phyloP scores from a whole-genome alignment of 2,797 vertebrate species.

The Muscicapa comitata region DNA sequence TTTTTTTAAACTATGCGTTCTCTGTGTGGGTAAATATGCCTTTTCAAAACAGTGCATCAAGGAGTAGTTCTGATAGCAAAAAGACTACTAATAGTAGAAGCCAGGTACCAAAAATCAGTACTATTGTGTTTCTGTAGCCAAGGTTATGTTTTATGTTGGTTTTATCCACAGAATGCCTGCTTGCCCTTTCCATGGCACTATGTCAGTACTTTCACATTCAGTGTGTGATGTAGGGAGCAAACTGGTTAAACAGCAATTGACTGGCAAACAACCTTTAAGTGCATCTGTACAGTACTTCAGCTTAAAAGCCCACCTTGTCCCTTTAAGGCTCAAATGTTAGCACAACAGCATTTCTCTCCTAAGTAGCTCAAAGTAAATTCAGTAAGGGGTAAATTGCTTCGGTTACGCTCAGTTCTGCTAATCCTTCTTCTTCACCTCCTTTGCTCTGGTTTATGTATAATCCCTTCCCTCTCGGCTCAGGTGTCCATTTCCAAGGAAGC shows the following conservation, averaged over 20 bases:
- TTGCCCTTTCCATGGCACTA: rapidly evolving
- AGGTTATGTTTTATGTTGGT: neutral
- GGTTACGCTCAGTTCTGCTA: neutral
- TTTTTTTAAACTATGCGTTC: neutral
- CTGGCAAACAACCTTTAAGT: neutral
- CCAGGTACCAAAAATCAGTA: neutral
- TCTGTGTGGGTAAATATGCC: neutral
- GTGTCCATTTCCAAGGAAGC: neutral
- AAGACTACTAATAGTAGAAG: neutral
- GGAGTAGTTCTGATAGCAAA: neutral
- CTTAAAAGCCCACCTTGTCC: neutral
- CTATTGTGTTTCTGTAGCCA: neutral
- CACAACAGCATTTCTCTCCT: neutral
- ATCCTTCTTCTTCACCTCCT: neutral
- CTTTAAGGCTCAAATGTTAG: neutral
- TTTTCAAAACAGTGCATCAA: neutral
- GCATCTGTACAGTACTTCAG: neutral
- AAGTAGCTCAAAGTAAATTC: neutral
- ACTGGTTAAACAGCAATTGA: neutral
- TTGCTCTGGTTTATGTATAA: neutral
- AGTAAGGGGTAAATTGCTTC: neutral
- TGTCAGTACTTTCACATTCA: neutral
- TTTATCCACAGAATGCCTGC: neutral
- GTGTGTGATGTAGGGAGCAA: neutral
- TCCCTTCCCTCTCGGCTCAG: neutral